A percentile compares a stretch with the other conserved stretches of the same genome.
Evolutionary conservation across 2,113 vertebrate species (phyloP).

Genomic region (Puffinus mauretanicus): DNA sequence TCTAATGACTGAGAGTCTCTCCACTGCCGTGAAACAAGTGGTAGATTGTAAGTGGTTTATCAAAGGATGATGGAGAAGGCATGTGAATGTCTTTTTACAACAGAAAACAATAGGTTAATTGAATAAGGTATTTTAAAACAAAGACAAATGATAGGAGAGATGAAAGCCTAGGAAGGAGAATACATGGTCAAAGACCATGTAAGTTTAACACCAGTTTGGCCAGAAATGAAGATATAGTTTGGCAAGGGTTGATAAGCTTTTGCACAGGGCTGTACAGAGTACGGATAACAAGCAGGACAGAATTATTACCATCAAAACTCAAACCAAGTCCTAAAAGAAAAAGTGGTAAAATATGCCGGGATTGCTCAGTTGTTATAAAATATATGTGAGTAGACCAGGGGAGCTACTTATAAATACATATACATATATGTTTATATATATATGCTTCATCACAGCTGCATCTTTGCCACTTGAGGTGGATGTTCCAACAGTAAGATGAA

Average conservation of each 20-base stretch:
- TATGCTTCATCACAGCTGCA: background rate
- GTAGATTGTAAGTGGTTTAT: background rate
- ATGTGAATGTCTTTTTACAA: background rate
- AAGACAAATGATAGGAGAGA: background rate
- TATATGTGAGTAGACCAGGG: background rate
- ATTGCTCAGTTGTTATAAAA: background rate
- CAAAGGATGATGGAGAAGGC: background rate
- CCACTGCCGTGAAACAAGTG: background rate
- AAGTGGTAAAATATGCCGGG: background rate
- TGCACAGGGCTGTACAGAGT: background rate
- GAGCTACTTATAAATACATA: background rate
- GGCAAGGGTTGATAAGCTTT: background rate
- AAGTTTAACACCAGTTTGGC: background rate
- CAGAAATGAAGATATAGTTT: background rate
- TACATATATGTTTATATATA: accelerated
- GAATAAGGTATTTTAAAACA: background rate
- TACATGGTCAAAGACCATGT: background rate
- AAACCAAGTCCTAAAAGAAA: background rate
- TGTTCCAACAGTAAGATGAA: background rate
- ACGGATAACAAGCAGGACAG: background rate
- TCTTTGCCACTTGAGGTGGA: background rate
- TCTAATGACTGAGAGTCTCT: background rate
- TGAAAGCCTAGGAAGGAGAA: background rate
- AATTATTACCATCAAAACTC: background rate
- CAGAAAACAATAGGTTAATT: background rate